These are phyloP conservation scores for Lepidotrigona ventralis DNA, from an alignment of 1,140 invertebrate genomes.

Conservation along the genomic window DNA sequence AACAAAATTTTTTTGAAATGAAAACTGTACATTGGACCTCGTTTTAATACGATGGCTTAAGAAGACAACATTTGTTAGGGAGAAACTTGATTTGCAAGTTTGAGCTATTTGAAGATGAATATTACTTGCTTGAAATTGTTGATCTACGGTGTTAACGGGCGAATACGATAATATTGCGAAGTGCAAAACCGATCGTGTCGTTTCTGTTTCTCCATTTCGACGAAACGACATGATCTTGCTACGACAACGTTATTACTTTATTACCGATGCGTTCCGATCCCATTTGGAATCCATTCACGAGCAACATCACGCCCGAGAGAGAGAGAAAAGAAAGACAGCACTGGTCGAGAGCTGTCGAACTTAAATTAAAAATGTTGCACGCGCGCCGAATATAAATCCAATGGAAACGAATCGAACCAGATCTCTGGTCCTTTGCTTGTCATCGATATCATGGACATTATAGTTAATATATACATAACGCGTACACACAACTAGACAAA, in stretches of 20 bases:
- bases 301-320: background rate
- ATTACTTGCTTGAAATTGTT: too few relatives aligned
- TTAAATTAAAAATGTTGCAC: constrained; percentile 63
- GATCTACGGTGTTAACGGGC: too few relatives aligned
- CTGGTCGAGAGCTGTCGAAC: constrained; percentile 38
- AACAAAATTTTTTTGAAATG: too few relatives aligned
- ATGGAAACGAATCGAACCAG: background rate
- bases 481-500: background rate
- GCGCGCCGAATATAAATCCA: constrained; percentile 51
- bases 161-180: too few relatives aligned
- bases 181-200: too few relatives aligned
- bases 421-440: background rate
- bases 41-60: too few relatives aligned
- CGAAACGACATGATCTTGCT: constrained; percentile 18
- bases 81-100: too few relatives aligned
- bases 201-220: too few relatives aligned
- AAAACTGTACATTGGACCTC: too few relatives aligned
- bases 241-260: constrained; percentile 25
- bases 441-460: background rate
- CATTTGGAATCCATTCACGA: constrained; percentile 57
- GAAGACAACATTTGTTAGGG: too few relatives aligned
- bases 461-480: constrained; percentile 33
- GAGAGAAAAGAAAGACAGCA: background rate
- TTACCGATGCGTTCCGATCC: constrained; percentile 14
- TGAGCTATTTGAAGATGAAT: too few relatives aligned